Percentiles rank a stretch among this genome's conserved stretches.
phyloP scores from a whole-genome alignment of 2,888 invertebrate species.

The Mycalesis mineus region DNA sequence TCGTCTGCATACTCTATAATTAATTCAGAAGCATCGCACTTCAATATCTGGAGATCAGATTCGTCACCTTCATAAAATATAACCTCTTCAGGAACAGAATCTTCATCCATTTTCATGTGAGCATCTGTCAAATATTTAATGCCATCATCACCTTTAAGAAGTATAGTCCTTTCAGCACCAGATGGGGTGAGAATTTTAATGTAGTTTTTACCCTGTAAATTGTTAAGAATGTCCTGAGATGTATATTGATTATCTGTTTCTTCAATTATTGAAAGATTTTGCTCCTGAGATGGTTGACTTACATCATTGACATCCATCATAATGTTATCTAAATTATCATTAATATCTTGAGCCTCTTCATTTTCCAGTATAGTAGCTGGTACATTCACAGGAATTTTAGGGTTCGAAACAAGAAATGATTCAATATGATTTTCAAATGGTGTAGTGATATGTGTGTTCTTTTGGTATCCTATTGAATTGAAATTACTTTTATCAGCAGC shows the following conservation, averaged over 20 bases:
- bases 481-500: slow-evolving; percentile 28
- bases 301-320: slow-evolving; percentile 48
- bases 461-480: slow-evolving; percentile 17
- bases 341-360: slow-evolving; percentile 59
- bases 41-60: slow-evolving; percentile 62
- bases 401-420: slow-evolving; percentile 57
- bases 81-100: slow-evolving; percentile 54
- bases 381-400: slow-evolving; percentile 59
- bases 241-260: slow-evolving; percentile 23
- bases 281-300: slow-evolving; percentile 40
- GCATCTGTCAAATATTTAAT: slow-evolving; percentile 57
- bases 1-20: slow-evolving; percentile 72
- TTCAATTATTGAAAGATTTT: slow-evolving; percentile 31
- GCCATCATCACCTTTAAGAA: slow-evolving; percentile 53
- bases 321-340: slow-evolving; percentile 37
- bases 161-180: slow-evolving; percentile 53
- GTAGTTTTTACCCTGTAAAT: slow-evolving; percentile 44
- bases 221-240: slow-evolving; percentile 34
- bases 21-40: slow-evolving; percentile 66
- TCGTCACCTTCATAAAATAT: slow-evolving; percentile 70
- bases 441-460: slow-evolving; percentile 18
- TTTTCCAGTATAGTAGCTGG: slow-evolving; percentile 69
- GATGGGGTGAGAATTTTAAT: slow-evolving; percentile 61
- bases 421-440: slow-evolving; percentile 56
- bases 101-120: slow-evolving; percentile 49